Evolutionary conservation across 64 coral and sea anemone species (phyloP), one percentile per base, ranked within the genome.

Genomic region (Porites lutea): DNA sequence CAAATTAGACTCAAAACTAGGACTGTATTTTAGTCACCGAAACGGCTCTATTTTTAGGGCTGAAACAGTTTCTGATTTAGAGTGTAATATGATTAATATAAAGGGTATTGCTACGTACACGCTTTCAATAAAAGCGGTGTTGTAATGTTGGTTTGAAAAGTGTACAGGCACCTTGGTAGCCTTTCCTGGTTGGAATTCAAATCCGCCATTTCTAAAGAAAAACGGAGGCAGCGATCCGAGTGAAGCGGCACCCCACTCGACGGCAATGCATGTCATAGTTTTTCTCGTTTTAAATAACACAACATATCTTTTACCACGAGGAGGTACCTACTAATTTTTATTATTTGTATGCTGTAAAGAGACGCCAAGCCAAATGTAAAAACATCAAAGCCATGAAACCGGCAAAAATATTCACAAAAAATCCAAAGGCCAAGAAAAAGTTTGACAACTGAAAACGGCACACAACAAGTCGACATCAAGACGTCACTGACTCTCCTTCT

Each of bases 121-220:
- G 22, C 88, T 57, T 15, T 93, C 92, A 14, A 93, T 69, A 53
- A 93, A 93, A 2, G 75, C 71, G 3, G 92, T 93, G 65, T 71
- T 3, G 86, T 52, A 2, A 93, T 71, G 43, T 93, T 88, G 21
- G 54, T 82, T n/a, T 93, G 85, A 20, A 93, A 93, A 2, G 74
- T 59, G 72, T 93, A 93, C 27, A 93, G 51, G 23, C 92, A 93
- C 58, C 73, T 37, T 50, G 86, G 0, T 37, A 37, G 27, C 92
- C 79, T 93, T 93, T 57, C 85, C 92, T 44, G 92, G 92, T 67
- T 93, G 92, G 18, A 93, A 89, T 8, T 84, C 57, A 53, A 79
- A 93, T 1, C 85, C 68, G 14, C 86, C 75, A 44, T 49, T 65
- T 51, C 23, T 14, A 55, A 93, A 73, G 16, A 89, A 70, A 44